Evolutionary conservation across 2,797 vertebrate genomes (phyloP).

Genomic region (Typhlichthys eigenmanni): DNA sequence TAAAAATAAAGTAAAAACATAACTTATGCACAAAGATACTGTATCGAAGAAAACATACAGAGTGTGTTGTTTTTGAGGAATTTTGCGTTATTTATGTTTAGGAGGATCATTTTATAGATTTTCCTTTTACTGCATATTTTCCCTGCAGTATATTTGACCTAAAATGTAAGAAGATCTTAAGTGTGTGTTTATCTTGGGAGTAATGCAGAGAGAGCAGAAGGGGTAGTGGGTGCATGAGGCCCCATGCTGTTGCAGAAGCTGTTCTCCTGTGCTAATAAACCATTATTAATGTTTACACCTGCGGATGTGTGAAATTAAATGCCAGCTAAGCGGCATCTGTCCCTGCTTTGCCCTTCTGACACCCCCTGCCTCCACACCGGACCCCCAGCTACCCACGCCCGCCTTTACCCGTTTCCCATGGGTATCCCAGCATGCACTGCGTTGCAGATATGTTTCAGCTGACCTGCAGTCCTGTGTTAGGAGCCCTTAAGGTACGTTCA

Average conservation of each 20-base stretch:
- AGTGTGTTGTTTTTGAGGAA: neutral
- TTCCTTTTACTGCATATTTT: no score
- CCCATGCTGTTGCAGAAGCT: neutral
- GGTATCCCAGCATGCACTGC: no score
- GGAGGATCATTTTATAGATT: no score
- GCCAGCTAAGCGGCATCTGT: slow-evolving; percentile 20
- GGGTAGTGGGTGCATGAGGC: slow-evolving; percentile 4
- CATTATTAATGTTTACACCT: slow-evolving; percentile 5
- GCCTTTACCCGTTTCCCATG: neutral
- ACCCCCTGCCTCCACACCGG: neutral
- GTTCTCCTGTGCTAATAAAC: neutral
- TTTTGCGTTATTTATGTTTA: no score
- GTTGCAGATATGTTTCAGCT: no score
- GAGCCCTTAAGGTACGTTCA: no score
- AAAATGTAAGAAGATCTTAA: no score
- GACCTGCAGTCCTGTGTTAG: no score
- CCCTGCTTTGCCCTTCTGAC: slow-evolving; percentile 11
- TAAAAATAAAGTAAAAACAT: neutral
- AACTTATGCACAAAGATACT: neutral
- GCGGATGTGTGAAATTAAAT: slow-evolving; percentile 19
- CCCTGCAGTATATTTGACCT: no score
- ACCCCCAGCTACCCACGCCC: neutral
- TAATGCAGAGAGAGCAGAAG: no score
- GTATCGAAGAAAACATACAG: neutral
- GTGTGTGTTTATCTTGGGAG: no score